These are phyloP conservation scores for Propithecus coquereli DNA, from an alignment of 2,113 vertebrate species.

Conservation along the genomic window DNA sequence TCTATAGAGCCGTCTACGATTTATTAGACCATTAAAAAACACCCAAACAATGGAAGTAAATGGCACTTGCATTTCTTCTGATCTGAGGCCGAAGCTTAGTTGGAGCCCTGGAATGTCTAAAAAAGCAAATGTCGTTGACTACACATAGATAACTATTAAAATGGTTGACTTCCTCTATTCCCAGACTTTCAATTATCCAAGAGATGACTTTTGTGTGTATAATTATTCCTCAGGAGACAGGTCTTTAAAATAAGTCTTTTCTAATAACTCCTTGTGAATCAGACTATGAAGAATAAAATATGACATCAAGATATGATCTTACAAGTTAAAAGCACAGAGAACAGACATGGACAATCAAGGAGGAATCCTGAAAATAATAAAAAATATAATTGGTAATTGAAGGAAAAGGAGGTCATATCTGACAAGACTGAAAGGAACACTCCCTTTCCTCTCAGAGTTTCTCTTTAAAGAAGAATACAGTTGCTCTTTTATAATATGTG, in stretches of 20 bases:
- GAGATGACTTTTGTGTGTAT: constrained; percentile 51
- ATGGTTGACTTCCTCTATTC: constrained; percentile 53
- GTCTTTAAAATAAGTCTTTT: constrained; percentile 66
- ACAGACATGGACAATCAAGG: constrained; percentile 51
- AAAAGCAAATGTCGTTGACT: background rate
- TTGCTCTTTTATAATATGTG: background rate
- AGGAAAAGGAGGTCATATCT: background rate
- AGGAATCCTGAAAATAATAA: constrained; percentile 39
- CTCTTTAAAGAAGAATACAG: background rate
- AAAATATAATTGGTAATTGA: constrained; percentile 41
- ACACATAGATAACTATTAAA: constrained; percentile 60
- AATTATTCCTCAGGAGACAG: constrained; percentile 64
- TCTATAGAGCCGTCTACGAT: constrained; percentile 41
- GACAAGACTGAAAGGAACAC: background rate
- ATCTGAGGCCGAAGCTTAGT: background rate
- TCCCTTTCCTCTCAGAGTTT: background rate
- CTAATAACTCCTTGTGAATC: constrained; percentile 71
- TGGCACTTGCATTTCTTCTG: constrained; percentile 35
- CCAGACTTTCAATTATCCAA: constrained; percentile 63
- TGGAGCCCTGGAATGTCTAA: constrained; percentile 25
- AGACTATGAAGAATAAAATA: constrained; percentile 62
- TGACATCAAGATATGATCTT: constrained; percentile 66
- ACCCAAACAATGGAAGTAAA: constrained; percentile 38
- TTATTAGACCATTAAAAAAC: constrained; percentile 57
- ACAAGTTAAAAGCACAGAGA: constrained; percentile 65